These are phyloP conservation scores for Plutella xylostella DNA, from an alignment of 2,888 invertebrate genomes.

Conservation along the genomic window DNA sequence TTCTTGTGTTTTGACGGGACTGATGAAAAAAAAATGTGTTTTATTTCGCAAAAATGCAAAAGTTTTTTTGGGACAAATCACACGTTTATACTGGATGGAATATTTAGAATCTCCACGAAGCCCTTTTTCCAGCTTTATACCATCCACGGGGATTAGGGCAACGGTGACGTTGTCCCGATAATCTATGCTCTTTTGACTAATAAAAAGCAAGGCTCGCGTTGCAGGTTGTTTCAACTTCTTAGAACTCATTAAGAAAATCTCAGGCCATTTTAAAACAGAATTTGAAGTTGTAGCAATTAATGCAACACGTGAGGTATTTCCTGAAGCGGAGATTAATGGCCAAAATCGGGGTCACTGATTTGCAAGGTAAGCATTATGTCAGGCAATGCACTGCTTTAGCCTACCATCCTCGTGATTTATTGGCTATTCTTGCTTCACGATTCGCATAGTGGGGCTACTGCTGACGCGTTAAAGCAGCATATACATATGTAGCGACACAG, in stretches of 20 bases:
- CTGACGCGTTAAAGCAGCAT: background rate
- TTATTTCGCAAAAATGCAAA: constrained; percentile 10
- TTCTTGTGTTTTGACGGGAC: constrained; percentile 7
- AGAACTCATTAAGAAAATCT: constrained; percentile 3
- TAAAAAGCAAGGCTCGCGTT: constrained; percentile 8
- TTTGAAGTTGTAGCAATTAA: constrained; percentile 8
- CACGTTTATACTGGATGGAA: constrained; percentile 8
- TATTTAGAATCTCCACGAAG: constrained; percentile 6
- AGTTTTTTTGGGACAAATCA: constrained; percentile 7
- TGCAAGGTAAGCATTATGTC: background rate
- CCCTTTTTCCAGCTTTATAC: constrained; percentile 9
- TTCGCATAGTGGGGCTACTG: background rate
- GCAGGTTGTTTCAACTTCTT: constrained; percentile 7
- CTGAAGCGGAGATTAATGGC: constrained; percentile 6
- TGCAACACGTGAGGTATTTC: constrained; percentile 8
- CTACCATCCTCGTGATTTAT: background rate
- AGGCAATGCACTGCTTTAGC: background rate
- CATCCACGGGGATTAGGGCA: constrained; percentile 8
- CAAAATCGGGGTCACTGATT: background rate
- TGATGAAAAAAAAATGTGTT: constrained; percentile 11
- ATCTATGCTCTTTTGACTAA: constrained; percentile 10
- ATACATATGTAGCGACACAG: too few relatives aligned
- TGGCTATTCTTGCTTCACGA: background rate
- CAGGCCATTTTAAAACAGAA: constrained; percentile 7
- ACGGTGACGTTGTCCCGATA: constrained; percentile 5